Conservation (phyloP, 2,797 vertebrate genomes). For the Pelochelys cantorii region DNA sequence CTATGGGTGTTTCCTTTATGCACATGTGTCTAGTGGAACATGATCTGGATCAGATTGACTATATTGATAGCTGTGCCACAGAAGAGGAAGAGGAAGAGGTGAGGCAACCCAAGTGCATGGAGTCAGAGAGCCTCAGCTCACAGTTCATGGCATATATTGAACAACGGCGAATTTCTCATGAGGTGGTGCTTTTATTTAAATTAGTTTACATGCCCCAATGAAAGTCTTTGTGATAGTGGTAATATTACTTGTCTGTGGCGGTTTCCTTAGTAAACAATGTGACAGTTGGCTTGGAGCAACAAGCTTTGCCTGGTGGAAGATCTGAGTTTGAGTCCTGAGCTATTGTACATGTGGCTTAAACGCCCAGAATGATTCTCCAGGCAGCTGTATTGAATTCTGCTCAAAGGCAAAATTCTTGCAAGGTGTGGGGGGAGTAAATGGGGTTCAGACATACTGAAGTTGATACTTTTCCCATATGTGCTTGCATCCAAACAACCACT, state of each 20-base stretch:
- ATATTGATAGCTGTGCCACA: slow-evolving; percentile 92
- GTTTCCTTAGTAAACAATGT: background rate
- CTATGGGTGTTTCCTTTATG: slow-evolving; percentile 33
- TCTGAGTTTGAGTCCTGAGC: background rate
- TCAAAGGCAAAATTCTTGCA: background rate
- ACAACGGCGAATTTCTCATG: slow-evolving; percentile 88
- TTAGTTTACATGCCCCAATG: background rate
- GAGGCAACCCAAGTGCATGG: slow-evolving; percentile 78
- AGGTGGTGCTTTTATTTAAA: slow-evolving; percentile 81
- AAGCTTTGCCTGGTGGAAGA: background rate
- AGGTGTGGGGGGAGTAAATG: background rate
- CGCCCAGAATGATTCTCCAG: background rate
- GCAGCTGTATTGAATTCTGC: background rate
- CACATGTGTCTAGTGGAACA: slow-evolving; percentile 81
- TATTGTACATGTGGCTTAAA: background rate
- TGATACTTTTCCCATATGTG: slow-evolving; percentile 20
- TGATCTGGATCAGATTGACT: slow-evolving; percentile 95
- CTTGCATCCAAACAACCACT: background rate
- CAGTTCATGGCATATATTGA: slow-evolving; percentile 98
- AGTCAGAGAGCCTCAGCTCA: slow-evolving; percentile 90
- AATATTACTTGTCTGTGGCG: background rate
- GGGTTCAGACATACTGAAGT: background rate
- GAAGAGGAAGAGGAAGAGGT: slow-evolving; percentile 91
- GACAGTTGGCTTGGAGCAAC: background rate
- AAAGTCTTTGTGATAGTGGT: slow-evolving; percentile 14